Evolutionary conservation across 64 coral and sea anemone species (phyloP).

Genomic region (Actinia equina): DNA sequence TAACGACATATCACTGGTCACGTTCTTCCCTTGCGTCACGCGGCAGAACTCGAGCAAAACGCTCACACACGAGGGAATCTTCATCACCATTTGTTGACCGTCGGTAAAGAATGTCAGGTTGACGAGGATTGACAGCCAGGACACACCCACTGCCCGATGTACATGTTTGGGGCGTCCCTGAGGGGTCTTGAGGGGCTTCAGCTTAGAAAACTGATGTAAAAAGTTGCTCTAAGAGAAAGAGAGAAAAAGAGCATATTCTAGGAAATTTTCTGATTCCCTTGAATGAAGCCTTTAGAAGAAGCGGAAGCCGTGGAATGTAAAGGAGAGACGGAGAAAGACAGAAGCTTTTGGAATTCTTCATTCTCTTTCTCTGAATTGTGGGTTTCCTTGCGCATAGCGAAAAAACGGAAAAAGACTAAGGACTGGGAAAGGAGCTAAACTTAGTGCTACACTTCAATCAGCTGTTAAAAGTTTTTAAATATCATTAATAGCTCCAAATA

Average conservation of each 20-base stretch:
- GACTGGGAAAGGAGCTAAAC: no score
- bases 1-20: slow-evolving; percentile 57
- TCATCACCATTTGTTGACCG: slow-evolving; percentile 87
- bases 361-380: no score
- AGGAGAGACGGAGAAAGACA: no score
- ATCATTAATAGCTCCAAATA: no score
- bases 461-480: no score
- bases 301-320: not conserved
- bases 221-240: slow-evolving; percentile 76
- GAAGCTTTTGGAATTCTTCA: no score
- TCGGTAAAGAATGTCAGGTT: slow-evolving; percentile 87
- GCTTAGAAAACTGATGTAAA: slow-evolving; percentile 63
- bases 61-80: slow-evolving; percentile 47
- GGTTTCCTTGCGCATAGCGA: no score
- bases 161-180: slow-evolving; percentile 47
- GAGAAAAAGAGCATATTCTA: not conserved
- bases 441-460: no score
- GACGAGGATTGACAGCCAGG: slow-evolving; percentile 78
- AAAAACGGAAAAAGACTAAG: no score
- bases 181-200: slow-evolving; percentile 64
- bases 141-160: slow-evolving; percentile 31
- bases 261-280: not conserved
- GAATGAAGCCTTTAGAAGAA: not conserved
- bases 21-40: slow-evolving; percentile 36
- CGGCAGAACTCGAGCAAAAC: slow-evolving; percentile 60